Percentiles rank a stretch among this genome's conserved stretches.
These are phyloP conservation scores for Amphipyra berbera DNA, from an alignment of 2,888 invertebrate species.

Conservation along the genomic window DNA sequence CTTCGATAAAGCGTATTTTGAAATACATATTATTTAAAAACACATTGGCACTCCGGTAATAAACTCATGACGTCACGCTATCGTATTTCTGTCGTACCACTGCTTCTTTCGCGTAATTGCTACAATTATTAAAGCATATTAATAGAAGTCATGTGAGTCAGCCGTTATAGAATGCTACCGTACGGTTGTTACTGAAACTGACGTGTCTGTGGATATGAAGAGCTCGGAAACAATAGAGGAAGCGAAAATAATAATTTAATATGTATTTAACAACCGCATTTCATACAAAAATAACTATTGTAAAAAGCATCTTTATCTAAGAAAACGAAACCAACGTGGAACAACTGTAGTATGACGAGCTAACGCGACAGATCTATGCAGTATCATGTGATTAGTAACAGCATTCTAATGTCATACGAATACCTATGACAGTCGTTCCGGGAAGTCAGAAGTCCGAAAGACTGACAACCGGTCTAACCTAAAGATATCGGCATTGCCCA, in stretches of 20 bases:
- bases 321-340: too few relatives aligned
- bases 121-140: constrained; percentile 41
- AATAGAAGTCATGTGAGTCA: constrained; percentile 44
- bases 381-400: too few relatives aligned
- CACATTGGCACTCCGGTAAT: neutral
- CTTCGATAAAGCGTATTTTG: too few relatives aligned
- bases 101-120: constrained; percentile 26
- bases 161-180: constrained; percentile 26
- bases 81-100: constrained; percentile 10
- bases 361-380: too few relatives aligned
- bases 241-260: constrained; percentile 8
- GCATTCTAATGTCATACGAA: too few relatives aligned
- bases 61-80: neutral
- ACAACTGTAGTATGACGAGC: too few relatives aligned
- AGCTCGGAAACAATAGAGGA: constrained; percentile 26
- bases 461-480: too few relatives aligned
- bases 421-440: too few relatives aligned
- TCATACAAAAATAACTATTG: too few relatives aligned
- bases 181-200: constrained; percentile 10
- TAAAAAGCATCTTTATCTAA: too few relatives aligned
- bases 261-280: neutral
- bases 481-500: too few relatives aligned
- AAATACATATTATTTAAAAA: constrained; percentile 1
- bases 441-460: too few relatives aligned
- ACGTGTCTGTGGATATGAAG: constrained; percentile 16